Percentiles rank a stretch among this genome's conserved stretches.
Evolutionary conservation across 2,888 invertebrate species (phyloP).

Genomic region (Pterostichus madidus): DNA sequence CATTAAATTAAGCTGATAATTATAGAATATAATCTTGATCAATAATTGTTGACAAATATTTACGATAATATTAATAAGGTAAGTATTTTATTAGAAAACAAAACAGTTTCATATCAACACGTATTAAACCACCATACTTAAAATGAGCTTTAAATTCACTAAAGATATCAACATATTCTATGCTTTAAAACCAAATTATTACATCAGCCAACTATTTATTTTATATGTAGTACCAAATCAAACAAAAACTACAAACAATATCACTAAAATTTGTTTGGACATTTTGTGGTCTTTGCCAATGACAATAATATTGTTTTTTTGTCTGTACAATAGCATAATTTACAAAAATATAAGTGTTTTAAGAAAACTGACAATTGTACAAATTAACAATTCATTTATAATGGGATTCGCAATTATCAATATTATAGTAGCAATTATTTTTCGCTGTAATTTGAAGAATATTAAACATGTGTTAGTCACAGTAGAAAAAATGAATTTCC

Average conservation of each 20-base stretch:
- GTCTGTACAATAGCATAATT: background rate
- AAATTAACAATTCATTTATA: background rate
- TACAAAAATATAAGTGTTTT: constrained; percentile 12
- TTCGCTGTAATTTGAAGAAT: background rate
- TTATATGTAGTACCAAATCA: constrained; percentile 18
- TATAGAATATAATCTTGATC: too few relatives aligned
- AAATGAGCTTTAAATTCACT: background rate
- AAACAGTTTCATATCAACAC: too few relatives aligned
- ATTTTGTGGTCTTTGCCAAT: constrained; percentile 4
- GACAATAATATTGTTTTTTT: background rate
- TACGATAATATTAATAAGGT: too few relatives aligned
- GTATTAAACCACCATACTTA: background rate
- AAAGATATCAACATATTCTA: constrained; percentile 23
- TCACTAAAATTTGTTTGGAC: background rate
- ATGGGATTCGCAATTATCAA: background rate
- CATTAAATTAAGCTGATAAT: too few relatives aligned
- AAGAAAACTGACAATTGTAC: background rate
- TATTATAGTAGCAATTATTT: background rate
- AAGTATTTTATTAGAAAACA: too few relatives aligned
- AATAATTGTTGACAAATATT: too few relatives aligned
- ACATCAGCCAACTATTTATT: constrained; percentile 9
- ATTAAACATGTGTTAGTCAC: background rate
- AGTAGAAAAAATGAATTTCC: constrained; percentile 11
- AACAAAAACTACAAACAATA: background rate
- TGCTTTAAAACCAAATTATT: constrained; percentile 24